Conservation (phyloP, 1,140 invertebrate species). For the Parasteatoda tepidariorum region DNA sequence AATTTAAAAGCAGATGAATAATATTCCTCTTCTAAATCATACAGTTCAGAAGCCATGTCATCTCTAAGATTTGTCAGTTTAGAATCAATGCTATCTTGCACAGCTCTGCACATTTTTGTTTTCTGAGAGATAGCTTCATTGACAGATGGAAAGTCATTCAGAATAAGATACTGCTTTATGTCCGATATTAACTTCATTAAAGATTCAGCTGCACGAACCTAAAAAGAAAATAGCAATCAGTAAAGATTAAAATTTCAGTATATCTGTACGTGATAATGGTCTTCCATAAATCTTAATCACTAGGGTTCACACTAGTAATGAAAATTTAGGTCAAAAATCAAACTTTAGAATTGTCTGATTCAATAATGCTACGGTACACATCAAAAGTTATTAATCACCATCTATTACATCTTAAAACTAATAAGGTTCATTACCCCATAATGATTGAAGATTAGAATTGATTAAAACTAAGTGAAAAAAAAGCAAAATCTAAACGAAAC, state of each 20-base stretch:
- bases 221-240: neutral
- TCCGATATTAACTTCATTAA: slow-evolving; percentile 96
- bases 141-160: slow-evolving; percentile 96
- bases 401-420: too few relatives aligned
- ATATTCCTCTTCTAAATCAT: slow-evolving; percentile 97
- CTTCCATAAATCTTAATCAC: too few relatives aligned
- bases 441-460: too few relatives aligned
- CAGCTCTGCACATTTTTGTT: slow-evolving; percentile 81
- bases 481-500: too few relatives aligned
- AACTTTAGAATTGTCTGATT: too few relatives aligned
- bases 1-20: slow-evolving; percentile 92
- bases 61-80: slow-evolving; percentile 91
- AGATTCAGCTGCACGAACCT: slow-evolving; percentile 91
- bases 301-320: too few relatives aligned
- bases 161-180: slow-evolving; percentile 95
- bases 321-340: too few relatives aligned
- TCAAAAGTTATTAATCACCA: too few relatives aligned
- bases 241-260: neutral
- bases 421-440: too few relatives aligned
- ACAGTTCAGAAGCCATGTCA: slow-evolving; percentile 94
- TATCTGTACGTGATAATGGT: too few relatives aligned
- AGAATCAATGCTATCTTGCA: slow-evolving; percentile 92
- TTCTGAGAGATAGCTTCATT: slow-evolving; percentile 95
- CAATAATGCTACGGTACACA: too few relatives aligned
- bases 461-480: too few relatives aligned